phyloP scores from a whole-genome alignment of 2,113 vertebrate genomes.

The Motacilla alba region DNA sequence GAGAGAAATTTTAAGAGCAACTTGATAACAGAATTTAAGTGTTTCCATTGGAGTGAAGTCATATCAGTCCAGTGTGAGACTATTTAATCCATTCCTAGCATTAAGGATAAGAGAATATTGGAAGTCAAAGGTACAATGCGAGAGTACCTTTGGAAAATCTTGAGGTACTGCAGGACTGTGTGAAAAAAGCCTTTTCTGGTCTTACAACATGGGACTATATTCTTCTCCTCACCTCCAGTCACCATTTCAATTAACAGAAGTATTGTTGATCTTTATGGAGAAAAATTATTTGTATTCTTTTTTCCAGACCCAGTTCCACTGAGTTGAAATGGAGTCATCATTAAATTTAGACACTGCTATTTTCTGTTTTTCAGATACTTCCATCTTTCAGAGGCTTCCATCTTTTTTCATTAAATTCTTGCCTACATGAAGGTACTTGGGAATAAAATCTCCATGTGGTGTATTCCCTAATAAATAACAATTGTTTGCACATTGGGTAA shows the following conservation, averaged over 20 bases:
- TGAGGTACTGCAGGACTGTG: not conserved
- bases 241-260: not conserved
- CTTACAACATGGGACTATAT: not conserved
- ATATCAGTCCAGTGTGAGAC: not conserved
- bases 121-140: not conserved
- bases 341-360: not conserved
- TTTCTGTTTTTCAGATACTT: not conserved
- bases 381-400: not conserved
- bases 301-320: not conserved
- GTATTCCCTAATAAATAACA: not conserved
- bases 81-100: not conserved
- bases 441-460: not conserved
- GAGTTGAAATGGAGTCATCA: not conserved
- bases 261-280: not conserved
- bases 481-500: not conserved
- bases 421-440: not conserved
- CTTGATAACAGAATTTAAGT: not conserved
- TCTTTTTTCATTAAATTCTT: not conserved
- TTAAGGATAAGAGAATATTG: not conserved
- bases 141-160: not conserved
- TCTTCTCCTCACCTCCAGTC: rapidly evolving
- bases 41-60: not conserved
- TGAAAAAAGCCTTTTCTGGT: not conserved
- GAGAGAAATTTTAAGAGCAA: not conserved
- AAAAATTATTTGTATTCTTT: not conserved